phyloP scores from a whole-genome alignment of 2,888 invertebrate genomes.

The Megastigmus dorsalis region DNA sequence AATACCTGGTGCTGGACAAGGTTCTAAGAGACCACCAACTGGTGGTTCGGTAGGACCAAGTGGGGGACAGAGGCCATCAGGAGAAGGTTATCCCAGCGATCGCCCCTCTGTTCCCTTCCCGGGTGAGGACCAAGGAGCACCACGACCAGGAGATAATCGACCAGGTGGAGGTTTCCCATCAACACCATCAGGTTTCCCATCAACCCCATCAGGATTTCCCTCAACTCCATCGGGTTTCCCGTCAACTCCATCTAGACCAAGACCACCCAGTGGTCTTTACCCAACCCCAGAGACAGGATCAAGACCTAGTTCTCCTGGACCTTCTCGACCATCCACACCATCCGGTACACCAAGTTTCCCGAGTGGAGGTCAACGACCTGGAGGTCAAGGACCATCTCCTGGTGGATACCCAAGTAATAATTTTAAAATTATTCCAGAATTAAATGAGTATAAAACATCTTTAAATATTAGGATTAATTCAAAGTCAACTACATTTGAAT shows the following conservation, averaged over 20 bases:
- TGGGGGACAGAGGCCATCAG: slow-evolving; percentile 65
- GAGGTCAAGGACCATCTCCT: slow-evolving; percentile 6
- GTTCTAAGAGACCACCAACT: slow-evolving; percentile 60
- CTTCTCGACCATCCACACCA: slow-evolving; percentile 55
- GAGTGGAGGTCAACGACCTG: slow-evolving; percentile 18
- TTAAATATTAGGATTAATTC: background rate
- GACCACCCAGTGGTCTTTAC: slow-evolving; percentile 47
- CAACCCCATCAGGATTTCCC: slow-evolving; percentile 45
- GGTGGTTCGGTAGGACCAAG: slow-evolving; percentile 60
- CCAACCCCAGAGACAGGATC: slow-evolving; percentile 39
- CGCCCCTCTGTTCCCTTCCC: slow-evolving; percentile 61
- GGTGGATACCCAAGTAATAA: slow-evolving; percentile 55
- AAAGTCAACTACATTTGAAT: no score
- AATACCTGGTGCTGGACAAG: slow-evolving; percentile 59
- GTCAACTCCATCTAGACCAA: slow-evolving; percentile 57
- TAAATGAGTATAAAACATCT: background rate
- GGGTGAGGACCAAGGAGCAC: slow-evolving; percentile 57
- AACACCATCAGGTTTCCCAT: slow-evolving; percentile 51
- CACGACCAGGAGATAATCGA: slow-evolving; percentile 53
- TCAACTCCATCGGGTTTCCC: slow-evolving; percentile 44
- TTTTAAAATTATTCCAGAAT: background rate
- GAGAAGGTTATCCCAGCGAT: slow-evolving; percentile 62
- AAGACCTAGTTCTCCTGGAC: slow-evolving; percentile 45
- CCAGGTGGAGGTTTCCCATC: slow-evolving; percentile 57
- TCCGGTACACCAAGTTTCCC: slow-evolving; percentile 54